phyloP scores from a whole-genome alignment of 2,113 vertebrate genomes.

The Clarias batrachus region DNA sequence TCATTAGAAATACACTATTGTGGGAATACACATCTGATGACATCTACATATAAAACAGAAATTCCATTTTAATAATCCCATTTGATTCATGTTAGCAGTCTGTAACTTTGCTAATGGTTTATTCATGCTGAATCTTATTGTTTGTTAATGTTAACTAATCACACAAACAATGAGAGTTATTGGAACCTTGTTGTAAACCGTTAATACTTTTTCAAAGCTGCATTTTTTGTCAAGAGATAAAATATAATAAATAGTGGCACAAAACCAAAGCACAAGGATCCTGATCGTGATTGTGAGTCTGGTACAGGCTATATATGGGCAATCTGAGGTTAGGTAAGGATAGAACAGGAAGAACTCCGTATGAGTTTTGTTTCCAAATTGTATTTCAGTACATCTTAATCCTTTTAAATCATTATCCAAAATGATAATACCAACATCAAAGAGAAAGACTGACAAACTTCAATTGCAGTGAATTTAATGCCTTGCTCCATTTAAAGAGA shows the following conservation, averaged over 20 bases:
- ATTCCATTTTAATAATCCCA: not conserved
- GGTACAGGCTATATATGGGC: not conserved
- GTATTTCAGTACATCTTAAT: conserved; percentile 1
- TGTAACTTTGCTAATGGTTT: not conserved
- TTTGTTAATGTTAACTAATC: not conserved
- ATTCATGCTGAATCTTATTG: not conserved
- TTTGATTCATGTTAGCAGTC: not conserved
- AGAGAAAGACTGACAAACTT: not conserved
- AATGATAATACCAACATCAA: conserved; percentile 1
- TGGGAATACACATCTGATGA: not conserved
- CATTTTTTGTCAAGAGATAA: not conserved
- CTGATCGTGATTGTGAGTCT: not conserved
- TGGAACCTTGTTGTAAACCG: not conserved
- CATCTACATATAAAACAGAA: too few relatives aligned
- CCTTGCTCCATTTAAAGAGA: not conserved
- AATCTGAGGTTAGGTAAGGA: not conserved
- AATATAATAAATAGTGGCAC: not conserved
- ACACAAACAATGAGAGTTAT: not conserved
- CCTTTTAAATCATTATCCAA: conserved; percentile 7
- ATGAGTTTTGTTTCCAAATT: not conserved
- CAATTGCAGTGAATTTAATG: not conserved
- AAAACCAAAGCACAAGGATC: not conserved
- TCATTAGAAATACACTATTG: too few relatives aligned
- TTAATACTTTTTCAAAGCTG: not conserved
- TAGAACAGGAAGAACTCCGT: not conserved